Evolutionary conservation across 2,113 vertebrate species (phyloP).

Genomic region (Bucco capensis): DNA sequence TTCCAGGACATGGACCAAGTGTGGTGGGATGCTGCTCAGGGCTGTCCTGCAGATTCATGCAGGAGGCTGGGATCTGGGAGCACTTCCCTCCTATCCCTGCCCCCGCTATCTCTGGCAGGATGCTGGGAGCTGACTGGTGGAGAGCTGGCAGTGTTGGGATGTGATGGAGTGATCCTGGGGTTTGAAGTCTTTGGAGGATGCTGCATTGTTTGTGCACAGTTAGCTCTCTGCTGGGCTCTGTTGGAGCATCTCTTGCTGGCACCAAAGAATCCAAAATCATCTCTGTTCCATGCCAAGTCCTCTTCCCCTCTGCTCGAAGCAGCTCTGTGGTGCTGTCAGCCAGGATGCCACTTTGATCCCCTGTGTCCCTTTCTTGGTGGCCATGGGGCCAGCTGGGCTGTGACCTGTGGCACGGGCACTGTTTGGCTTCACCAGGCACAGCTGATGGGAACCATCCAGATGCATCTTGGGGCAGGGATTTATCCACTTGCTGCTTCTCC

Average conservation of each 20-base stretch:
- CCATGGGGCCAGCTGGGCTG: background rate
- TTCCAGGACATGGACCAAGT: background rate
- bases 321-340: background rate
- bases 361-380: background rate
- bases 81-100: no score
- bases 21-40: background rate
- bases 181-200: fast-evolving
- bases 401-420: background rate
- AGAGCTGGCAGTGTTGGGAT: fast-evolving
- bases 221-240: background rate
- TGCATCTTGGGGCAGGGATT: background rate
- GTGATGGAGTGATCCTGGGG: fast-evolving
- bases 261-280: background rate
- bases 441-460: no score
- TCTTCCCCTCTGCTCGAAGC: background rate
- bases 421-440: no score
- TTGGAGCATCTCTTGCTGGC: background rate
- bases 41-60: fast-evolving
- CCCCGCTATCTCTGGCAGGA: fast-evolving
- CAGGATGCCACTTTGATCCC: background rate
- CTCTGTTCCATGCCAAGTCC: background rate
- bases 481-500: background rate
- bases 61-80: fast-evolving
- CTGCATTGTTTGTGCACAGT: background rate
- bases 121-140: fast-evolving